phyloP scores from a whole-genome alignment of 2,888 invertebrate species.

The Andrena chrysosceles region DNA sequence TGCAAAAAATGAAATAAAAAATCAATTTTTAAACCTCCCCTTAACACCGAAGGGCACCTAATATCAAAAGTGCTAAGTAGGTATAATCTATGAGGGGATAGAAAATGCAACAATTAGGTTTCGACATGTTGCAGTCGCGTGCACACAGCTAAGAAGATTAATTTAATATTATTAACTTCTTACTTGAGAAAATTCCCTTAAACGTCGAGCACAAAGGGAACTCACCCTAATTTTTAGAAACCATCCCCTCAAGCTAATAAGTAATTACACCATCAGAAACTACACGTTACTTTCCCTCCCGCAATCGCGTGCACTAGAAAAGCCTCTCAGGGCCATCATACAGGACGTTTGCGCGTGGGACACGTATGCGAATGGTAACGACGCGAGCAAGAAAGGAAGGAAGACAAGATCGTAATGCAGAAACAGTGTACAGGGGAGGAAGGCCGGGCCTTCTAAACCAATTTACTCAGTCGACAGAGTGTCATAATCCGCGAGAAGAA shows the following conservation, averaged over 20 bases:
- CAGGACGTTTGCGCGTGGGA: constrained; percentile 47
- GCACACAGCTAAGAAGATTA: too few relatives aligned
- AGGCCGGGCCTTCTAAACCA: constrained; percentile 4
- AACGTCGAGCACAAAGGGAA: neutral
- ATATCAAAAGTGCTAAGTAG: too few relatives aligned
- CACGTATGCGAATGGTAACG: constrained; percentile 67
- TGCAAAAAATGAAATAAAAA: too few relatives aligned
- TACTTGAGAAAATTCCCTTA: too few relatives aligned
- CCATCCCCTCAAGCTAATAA: constrained; percentile 67
- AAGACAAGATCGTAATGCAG: constrained; percentile 70
- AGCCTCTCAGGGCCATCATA: constrained; percentile 52
- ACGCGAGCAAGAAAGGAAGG: constrained; percentile 49
- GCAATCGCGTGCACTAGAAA: constrained; percentile 56
- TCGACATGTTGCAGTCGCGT: too few relatives aligned
- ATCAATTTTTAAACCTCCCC: too few relatives aligned
- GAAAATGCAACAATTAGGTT: too few relatives aligned
- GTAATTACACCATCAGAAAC: constrained; percentile 76
- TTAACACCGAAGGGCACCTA: too few relatives aligned
- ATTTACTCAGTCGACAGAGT: constrained; percentile 18
- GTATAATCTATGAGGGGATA: too few relatives aligned
- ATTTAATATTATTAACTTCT: too few relatives aligned
- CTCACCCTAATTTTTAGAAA: neutral
- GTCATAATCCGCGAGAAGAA: neutral
- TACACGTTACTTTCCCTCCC: constrained; percentile 53
- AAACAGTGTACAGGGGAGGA: constrained; percentile 73